Evolutionary conservation across 2,113 vertebrate species (phyloP), one percentile per base, ranked within the genome.

Genomic region (Myotis brandtii): DNA sequence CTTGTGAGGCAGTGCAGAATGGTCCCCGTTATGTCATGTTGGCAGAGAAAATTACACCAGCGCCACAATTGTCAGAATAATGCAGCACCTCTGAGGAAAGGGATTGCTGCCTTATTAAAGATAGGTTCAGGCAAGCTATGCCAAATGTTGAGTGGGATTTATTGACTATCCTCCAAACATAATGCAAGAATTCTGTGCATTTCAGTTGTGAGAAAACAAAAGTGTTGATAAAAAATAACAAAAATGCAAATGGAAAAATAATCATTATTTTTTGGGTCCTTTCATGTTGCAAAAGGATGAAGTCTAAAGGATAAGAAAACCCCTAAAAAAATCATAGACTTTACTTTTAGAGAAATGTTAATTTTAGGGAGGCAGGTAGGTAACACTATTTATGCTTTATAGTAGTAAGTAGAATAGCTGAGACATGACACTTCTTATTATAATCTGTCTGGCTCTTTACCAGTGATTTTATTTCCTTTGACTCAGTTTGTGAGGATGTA

Each of bases 1-100:
- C 56, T 89, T 1, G 16, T 52, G 70, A 95, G 76, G 40, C 12
- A n/a, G 34, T 66, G 27, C 18, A 70, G n/a, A 59, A 46, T 59
- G 32, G 50, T 50, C 37, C 20, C 37, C 92, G 50, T 90, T 75
- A 40, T 79, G 67, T 87, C 80, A 12, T 37, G 75, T 52, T 91
- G 96, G 69, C 94, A 86, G 25, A 86, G 73, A 86, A 83, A 92
- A 89, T 92, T 21, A 84, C 9, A 30, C 37, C 25, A 69, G 64
- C 46, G 30, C 88, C 50, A 52, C 4, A 37, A 76, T 10, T 75
- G 87, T 91, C 59, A 81, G 89, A 91, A 85, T 72, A 92, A 94
- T 69, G 30, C 48, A 86, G 84, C 6, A 50, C 73, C 89, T 79
- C 87, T 48, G 69, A 84, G 95, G 72, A 66, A 88, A 80, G 79